Conservation (phyloP, 2,113 vertebrate species). For the Gobio gobio region DNA sequence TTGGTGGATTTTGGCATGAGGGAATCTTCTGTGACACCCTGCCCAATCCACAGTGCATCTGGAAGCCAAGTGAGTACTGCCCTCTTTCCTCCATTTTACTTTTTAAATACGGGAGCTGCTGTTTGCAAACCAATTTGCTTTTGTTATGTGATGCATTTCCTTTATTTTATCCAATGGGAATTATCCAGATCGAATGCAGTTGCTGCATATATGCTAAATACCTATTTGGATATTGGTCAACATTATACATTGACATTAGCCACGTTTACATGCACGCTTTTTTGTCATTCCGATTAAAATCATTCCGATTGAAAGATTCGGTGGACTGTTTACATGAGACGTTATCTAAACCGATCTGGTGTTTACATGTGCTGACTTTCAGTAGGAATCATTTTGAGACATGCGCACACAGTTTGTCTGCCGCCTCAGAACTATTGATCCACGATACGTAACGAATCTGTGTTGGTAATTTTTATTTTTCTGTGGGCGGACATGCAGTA, state of each 20-base stretch:
- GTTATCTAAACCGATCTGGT: no score
- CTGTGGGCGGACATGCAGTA: no score
- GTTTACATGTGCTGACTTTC: no score
- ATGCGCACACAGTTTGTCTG: no score
- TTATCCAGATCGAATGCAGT: neutral
- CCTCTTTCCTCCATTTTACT: neutral
- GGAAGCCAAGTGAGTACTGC: constrained; percentile 91
- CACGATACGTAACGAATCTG: no score
- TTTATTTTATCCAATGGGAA: neutral
- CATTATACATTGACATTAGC: neutral
- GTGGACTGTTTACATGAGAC: no score
- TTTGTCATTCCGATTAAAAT: no score
- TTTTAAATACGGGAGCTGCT: neutral
- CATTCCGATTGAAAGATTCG: no score
- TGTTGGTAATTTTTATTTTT: no score
- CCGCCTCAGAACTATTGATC: no score
- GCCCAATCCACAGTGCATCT: constrained; percentile 87
- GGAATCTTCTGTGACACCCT: constrained; percentile 88
- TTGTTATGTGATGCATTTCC: neutral
- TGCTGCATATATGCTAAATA: neutral
- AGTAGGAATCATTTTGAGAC: no score
- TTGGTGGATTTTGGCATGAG: constrained; percentile 97
- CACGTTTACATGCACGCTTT: no score
- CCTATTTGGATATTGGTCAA: neutral
- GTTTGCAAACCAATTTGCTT: neutral